Evolutionary conservation across 2,797 vertebrate genomes (phyloP).

Genomic region (Novumbra hubbsi): DNA sequence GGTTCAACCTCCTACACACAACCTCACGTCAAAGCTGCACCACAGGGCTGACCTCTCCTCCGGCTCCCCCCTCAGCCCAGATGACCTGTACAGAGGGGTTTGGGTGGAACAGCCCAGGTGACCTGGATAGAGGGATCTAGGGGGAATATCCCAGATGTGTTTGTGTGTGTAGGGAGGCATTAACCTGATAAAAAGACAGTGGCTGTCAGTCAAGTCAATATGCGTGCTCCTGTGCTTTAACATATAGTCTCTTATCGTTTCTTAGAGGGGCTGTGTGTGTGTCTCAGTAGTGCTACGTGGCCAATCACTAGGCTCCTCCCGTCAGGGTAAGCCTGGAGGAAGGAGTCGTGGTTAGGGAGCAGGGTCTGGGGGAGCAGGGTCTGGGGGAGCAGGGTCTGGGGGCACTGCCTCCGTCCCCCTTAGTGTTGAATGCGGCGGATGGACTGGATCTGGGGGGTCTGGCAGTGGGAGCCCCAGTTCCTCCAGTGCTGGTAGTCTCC

Average conservation of each 20-base stretch:
- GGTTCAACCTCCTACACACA: slow-evolving; percentile 57
- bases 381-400: slow-evolving; percentile 16
- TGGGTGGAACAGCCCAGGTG: slow-evolving; percentile 47
- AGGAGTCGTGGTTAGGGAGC: slow-evolving; percentile 10
- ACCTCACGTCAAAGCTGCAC: slow-evolving; percentile 62
- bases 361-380: slow-evolving; percentile 33
- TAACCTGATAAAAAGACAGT: slow-evolving; percentile 65
- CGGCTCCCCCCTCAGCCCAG: slow-evolving; percentile 20
- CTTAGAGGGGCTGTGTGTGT: slow-evolving; percentile 45
- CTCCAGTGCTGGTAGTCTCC: slow-evolving; percentile 83
- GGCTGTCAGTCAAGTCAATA: slow-evolving; percentile 18
- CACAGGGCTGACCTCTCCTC: slow-evolving; percentile 19
- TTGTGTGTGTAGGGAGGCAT: slow-evolving; percentile 39
- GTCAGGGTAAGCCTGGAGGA: slow-evolving; percentile 35
- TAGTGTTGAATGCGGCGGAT: slow-evolving; percentile 82
- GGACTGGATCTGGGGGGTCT: slow-evolving; percentile 83
- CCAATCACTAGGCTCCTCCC: slow-evolving; percentile 42
- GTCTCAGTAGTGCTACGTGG: slow-evolving; percentile 42
- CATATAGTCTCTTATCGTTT: slow-evolving; percentile 71
- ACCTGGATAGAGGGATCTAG: slow-evolving; percentile 7
- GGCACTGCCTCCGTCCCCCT: slow-evolving; percentile 48
- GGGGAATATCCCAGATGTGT: slow-evolving; percentile 42
- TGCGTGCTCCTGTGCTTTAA: slow-evolving; percentile 57
- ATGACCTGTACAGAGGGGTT: slow-evolving; percentile 2
- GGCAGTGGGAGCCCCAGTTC: slow-evolving; percentile 80